phyloP scores from a whole-genome alignment of 2,797 vertebrate genomes.

The Chromis chromis region DNA sequence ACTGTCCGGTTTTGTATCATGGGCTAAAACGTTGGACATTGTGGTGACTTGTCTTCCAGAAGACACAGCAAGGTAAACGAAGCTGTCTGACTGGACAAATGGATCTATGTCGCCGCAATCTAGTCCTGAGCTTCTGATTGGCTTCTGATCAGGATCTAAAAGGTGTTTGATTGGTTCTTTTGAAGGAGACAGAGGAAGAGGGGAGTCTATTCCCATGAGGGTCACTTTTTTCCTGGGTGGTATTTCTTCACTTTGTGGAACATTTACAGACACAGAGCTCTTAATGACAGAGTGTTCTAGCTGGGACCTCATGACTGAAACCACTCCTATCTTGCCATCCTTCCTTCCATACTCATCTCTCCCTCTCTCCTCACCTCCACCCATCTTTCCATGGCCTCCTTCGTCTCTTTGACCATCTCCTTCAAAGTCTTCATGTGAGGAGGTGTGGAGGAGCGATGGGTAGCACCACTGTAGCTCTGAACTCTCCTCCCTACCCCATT shows the following conservation, averaged over 20 bases:
- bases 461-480: slow-evolving; percentile 80
- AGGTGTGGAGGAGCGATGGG: slow-evolving; percentile 73
- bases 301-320: slow-evolving; percentile 47
- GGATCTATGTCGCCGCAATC: slow-evolving; percentile 84
- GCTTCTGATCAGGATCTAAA: slow-evolving; percentile 73
- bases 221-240: slow-evolving; percentile 72
- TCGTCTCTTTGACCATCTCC: slow-evolving; percentile 24
- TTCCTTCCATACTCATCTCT: slow-evolving; percentile 22
- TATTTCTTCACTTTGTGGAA: slow-evolving; percentile 42
- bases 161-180: slow-evolving; percentile 73
- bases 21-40: slow-evolving; percentile 33
- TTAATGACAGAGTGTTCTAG: slow-evolving; percentile 32
- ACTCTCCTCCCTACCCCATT: slow-evolving; percentile 81
- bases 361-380: slow-evolving; percentile 19
- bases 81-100: slow-evolving; percentile 86
- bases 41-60: slow-evolving; percentile 72
- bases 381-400: not conserved
- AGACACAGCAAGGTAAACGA: slow-evolving; percentile 87
- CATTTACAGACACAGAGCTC: not conserved
- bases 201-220: slow-evolving; percentile 70
- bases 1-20: slow-evolving; percentile 30
- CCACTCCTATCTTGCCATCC: slow-evolving; percentile 34
- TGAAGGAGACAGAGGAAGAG: slow-evolving; percentile 78
- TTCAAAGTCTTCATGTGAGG: slow-evolving; percentile 50
- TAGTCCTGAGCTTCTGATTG: slow-evolving; percentile 75